Evolutionary conservation across 2,113 vertebrate species (phyloP), one percentile per base, ranked within the genome.

Genomic region (Alosa alosa): DNA sequence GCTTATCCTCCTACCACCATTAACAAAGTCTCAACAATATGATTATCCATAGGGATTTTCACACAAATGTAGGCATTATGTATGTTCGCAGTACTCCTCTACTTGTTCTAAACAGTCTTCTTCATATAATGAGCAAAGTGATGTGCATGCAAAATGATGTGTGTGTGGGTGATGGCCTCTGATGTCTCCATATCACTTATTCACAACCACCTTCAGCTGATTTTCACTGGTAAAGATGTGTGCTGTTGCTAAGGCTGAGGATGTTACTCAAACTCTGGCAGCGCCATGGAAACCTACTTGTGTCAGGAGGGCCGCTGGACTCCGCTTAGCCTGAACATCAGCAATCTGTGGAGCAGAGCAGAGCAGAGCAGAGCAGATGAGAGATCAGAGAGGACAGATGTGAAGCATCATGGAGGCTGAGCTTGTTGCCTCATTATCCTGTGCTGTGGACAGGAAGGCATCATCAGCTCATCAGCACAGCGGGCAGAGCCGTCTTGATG

Each of bases 271-370:
- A 60, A 60, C 55, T 60, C 18, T 20, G 18, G 55, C 55, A 22
- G 55, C 20, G 55, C 55, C 55, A 60, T 60, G 72, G 31, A 36
- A 39, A 39, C 95, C 91, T 94, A 98, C 97, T 96, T 97, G 90
- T 57, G 97, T 98, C 1, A 97, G 96, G 13, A 98, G 96, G 25
- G 94, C 90, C 2, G 94, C 92, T 52, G 96, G 96, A 5, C 83
- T 95, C 94, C 90, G 91, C 0, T 68, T 94, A 55, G 92, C 87
- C 90, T 98, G 93, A 25, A 97, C 91, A 81, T 83, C 92, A 85
- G 90, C 91, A 6, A 98, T 95, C 97, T 98, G 90, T 13, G 72
- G 44, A 82, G 87, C 87, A 86, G 91, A 93, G 60, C 87, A 90
- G 44, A 82, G 87, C 87, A 86, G 91, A 93, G 60, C 87, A 90